phyloP scores from a whole-genome alignment of 2,888 invertebrate species.

The Caenorhabditis sp. region DNA sequence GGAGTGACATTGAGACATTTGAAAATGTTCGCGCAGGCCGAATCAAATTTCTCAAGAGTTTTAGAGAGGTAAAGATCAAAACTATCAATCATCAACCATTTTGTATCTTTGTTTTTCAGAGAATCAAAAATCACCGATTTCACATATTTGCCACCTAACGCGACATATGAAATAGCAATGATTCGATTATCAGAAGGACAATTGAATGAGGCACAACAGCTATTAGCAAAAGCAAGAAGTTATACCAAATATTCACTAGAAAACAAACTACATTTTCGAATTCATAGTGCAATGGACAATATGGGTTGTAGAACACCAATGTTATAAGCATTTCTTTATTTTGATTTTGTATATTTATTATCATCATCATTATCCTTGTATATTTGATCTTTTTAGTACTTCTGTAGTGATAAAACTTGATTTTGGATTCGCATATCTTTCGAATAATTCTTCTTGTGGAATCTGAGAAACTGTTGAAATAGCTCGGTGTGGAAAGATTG shows the following conservation, averaged over 20 bases:
- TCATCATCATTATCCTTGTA: neutral
- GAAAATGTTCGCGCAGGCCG: slow-evolving; percentile 81
- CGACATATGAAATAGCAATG: slow-evolving; percentile 85
- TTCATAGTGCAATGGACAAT: slow-evolving; percentile 61
- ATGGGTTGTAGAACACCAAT: slow-evolving; percentile 50
- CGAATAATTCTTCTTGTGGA: neutral
- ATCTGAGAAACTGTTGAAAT: neutral
- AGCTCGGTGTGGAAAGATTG: too few relatives aligned
- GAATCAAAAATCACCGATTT: slow-evolving; percentile 80
- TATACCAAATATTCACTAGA: slow-evolving; percentile 65
- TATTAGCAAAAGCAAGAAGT: slow-evolving; percentile 80
- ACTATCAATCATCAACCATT: neutral
- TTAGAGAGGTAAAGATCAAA: slow-evolving; percentile 71
- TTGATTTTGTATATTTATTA: too few relatives aligned
- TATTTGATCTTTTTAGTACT: neutral
- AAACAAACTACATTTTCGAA: slow-evolving; percentile 68
- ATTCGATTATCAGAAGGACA: slow-evolving; percentile 79
- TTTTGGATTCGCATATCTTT: neutral
- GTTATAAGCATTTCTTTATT: slow-evolving; percentile 13
- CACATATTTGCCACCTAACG: slow-evolving; percentile 84
- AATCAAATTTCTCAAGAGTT: slow-evolving; percentile 79
- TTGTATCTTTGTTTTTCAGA: too few relatives aligned
- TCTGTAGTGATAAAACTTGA: neutral
- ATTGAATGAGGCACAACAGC: slow-evolving; percentile 76
- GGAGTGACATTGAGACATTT: slow-evolving; percentile 85